These are phyloP conservation scores for Poliocrania exsul DNA, from an alignment of 2,797 vertebrate genomes.

Conservation along the genomic window DNA sequence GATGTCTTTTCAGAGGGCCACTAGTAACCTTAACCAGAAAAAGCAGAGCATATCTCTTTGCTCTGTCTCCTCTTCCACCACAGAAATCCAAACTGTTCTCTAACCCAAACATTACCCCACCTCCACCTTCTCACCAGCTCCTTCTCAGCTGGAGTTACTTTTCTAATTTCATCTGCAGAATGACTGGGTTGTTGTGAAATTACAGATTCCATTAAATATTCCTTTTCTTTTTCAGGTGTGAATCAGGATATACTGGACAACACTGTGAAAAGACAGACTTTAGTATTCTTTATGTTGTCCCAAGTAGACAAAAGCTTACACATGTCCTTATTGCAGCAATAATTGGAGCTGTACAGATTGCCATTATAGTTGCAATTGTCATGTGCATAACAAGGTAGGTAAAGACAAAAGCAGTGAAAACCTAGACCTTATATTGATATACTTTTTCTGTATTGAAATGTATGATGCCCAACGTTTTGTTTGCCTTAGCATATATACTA, in stretches of 20 bases:
- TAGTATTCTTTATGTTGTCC: constrained; percentile 95
- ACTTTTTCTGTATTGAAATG: neutral
- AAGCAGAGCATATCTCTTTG: neutral
- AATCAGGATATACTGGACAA: constrained; percentile 90
- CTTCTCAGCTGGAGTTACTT: neutral
- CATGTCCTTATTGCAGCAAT: constrained; percentile 96
- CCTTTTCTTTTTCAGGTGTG: constrained; percentile 83
- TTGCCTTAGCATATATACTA: neutral
- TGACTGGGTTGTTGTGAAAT: neutral
- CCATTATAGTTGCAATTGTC: constrained; percentile 94
- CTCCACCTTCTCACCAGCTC: neutral
- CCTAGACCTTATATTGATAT: neutral
- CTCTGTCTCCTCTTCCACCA: neutral
- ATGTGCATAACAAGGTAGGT: constrained; percentile 96
- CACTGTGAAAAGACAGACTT: constrained; percentile 95
- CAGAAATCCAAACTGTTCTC: neutral
- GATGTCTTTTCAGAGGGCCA: neutral
- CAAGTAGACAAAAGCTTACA: constrained; percentile 94
- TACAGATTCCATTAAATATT: neutral
- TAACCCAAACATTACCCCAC: neutral
- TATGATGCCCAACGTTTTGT: neutral
- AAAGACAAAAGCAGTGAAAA: neutral
- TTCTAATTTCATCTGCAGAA: neutral
- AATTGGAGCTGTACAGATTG: constrained; percentile 95
- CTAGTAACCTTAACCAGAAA: neutral